Percentiles rank a stretch among this genome's conserved stretches.
Evolutionary conservation across 2,888 invertebrate genomes (phyloP).

Genomic region (Linnaemya tessellans): DNA sequence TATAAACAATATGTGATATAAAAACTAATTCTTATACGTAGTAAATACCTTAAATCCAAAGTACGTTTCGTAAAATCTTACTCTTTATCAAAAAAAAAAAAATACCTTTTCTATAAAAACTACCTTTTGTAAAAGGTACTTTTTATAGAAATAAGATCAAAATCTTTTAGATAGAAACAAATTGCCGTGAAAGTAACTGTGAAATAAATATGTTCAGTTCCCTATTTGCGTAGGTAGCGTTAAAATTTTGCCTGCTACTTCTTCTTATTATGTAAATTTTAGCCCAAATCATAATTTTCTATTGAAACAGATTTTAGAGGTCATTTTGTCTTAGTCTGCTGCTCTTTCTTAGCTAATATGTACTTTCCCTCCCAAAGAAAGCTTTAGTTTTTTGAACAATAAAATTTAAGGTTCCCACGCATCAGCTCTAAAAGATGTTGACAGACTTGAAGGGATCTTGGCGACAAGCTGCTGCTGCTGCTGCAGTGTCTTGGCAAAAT

Average conservation of each 20-base stretch:
- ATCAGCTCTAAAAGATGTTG: background rate
- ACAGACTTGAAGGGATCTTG: background rate
- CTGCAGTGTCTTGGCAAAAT: background rate
- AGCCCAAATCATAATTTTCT: conserved; percentile 21
- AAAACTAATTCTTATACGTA: no score
- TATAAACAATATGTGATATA: no score
- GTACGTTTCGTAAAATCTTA: background rate
- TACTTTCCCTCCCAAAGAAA: conserved; percentile 60
- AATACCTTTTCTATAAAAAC: background rate
- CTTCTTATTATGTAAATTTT: conserved; percentile 48
- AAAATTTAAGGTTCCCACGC: conserved; percentile 49
- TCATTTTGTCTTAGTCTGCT: conserved; percentile 26
- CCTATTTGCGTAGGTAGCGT: no score
- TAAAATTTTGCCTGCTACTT: no score
- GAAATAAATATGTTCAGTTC: no score
- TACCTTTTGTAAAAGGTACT: background rate
- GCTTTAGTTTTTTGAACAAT: conserved; percentile 30
- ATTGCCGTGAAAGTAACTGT: no score
- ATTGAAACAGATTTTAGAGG: conserved; percentile 7
- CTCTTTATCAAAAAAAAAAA: background rate
- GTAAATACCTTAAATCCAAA: no score
- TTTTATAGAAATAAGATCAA: background rate
- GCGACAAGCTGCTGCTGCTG: background rate
- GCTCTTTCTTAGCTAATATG: conserved; percentile 1
- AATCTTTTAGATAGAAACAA: no score